A percentile compares a stretch with the other conserved stretches of the same genome.
These are phyloP conservation scores for Lepidurus apus DNA, from an alignment of 1,140 invertebrate genomes.

Conservation along the genomic window DNA sequence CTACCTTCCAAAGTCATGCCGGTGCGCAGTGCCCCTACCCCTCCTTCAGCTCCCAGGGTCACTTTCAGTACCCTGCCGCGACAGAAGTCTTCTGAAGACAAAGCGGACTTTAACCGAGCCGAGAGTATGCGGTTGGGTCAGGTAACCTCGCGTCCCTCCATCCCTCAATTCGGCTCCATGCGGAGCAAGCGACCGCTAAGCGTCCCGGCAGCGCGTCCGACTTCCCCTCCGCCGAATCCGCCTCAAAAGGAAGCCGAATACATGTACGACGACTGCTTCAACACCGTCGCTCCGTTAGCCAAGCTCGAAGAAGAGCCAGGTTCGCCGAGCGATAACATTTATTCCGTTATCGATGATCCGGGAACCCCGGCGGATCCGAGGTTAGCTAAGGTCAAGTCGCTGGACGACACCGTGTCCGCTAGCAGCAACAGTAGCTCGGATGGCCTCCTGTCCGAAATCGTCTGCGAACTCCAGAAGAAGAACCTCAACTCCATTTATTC, in stretches of 20 bases:
- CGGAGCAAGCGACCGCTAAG: constrained; percentile 63
- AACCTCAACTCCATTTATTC: constrained; percentile 82
- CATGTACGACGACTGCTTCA: constrained; percentile 69
- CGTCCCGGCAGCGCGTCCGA: constrained; percentile 56
- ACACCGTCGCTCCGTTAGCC: constrained; percentile 47
- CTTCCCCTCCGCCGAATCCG: constrained; percentile 57
- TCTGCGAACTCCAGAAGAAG: constrained; percentile 74
- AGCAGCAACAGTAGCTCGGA: constrained; percentile 46
- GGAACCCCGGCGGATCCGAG: constrained; percentile 4
- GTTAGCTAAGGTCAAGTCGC: constrained; percentile 36
- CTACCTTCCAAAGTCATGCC: constrained; percentile 53
- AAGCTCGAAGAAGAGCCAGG: neutral
- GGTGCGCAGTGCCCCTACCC: constrained; percentile 43
- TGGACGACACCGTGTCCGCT: constrained; percentile 37
- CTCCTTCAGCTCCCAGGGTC: constrained; percentile 34
- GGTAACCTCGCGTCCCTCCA: constrained; percentile 44
- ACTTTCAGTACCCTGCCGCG: constrained; percentile 22
- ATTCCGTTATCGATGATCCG: constrained; percentile 75
- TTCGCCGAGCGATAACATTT: constrained; percentile 63
- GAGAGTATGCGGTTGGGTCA: constrained; percentile 66
- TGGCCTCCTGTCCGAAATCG: constrained; percentile 73
- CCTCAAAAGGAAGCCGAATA: constrained; percentile 48
- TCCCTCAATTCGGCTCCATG: constrained; percentile 77
- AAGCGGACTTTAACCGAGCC: constrained; percentile 50
- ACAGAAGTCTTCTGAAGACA: constrained; percentile 24